Percentiles rank a stretch among this genome's conserved stretches.
phyloP scores from a whole-genome alignment of 2,797 vertebrate genomes.

The Crocodylus rhombifer region DNA sequence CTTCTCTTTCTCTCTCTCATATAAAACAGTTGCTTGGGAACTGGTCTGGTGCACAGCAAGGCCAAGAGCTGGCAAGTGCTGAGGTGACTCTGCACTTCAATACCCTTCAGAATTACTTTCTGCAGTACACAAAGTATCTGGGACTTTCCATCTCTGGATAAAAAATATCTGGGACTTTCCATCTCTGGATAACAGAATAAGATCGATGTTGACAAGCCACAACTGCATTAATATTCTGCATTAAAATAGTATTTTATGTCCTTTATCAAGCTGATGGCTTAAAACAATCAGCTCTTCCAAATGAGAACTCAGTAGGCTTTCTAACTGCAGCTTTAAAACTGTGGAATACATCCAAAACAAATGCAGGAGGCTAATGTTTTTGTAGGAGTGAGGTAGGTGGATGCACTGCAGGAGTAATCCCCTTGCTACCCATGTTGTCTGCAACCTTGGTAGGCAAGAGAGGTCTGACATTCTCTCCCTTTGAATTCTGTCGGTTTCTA shows the following conservation, averaged over 20 bases:
- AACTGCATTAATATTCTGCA: not conserved
- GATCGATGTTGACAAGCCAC: not conserved
- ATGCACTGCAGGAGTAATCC: not conserved
- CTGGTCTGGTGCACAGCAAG: not conserved
- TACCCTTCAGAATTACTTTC: not conserved
- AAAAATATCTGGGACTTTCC: not conserved
- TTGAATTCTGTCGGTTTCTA: slow-evolving; percentile 15
- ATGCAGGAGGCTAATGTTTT: not conserved
- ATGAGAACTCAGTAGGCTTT: not conserved
- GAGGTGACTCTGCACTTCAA: not conserved
- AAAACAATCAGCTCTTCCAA: not conserved
- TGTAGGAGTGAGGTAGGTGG: not conserved
- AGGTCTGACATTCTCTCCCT: slow-evolving; percentile 18
- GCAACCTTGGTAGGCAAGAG: not conserved
- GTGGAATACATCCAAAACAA: not conserved
- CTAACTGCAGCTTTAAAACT: not conserved
- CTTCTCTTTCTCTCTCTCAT: no score
- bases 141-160: not conserved
- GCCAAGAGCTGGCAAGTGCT: no score
- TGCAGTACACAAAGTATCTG: not conserved
- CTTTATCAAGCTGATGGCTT: not conserved
- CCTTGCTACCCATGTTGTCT: not conserved
- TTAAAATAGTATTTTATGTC: not conserved
- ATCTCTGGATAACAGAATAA: not conserved
- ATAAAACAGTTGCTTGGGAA: not conserved